phyloP scores from a whole-genome alignment of 2,888 invertebrate species.

The Poecilus cupreus region DNA sequence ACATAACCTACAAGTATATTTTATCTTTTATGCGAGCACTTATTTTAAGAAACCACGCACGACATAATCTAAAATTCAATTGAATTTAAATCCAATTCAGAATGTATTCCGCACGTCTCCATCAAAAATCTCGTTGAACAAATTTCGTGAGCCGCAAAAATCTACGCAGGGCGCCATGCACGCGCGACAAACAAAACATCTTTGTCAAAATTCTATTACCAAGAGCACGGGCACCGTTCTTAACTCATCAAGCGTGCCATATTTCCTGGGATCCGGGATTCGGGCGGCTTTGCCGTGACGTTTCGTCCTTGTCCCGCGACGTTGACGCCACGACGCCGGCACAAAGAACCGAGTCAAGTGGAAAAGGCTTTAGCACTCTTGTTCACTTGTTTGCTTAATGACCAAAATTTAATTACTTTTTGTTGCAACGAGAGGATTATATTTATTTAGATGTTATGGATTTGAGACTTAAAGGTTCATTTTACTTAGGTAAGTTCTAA shows the following conservation, averaged over 20 bases:
- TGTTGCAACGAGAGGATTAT: not conserved
- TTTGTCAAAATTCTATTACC: conserved; percentile 39
- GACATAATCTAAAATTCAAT: not conserved
- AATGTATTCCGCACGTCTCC: conserved; percentile 8
- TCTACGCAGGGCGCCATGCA: not conserved
- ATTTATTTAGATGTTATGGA: too few relatives aligned
- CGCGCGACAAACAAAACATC: conserved; percentile 31
- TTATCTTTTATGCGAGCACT: not conserved
- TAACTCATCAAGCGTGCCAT: conserved; percentile 37
- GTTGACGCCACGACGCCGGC: not conserved
- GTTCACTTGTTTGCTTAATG: conserved; percentile 50
- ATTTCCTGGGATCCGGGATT: not conserved
- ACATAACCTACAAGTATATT: not conserved
- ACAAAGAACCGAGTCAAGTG: conserved; percentile 40
- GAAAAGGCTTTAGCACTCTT: conserved; percentile 32
- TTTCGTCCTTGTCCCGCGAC: conserved; percentile 9
- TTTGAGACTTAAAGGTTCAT: too few relatives aligned
- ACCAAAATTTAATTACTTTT: conserved; percentile 49
- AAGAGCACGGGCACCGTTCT: not conserved
- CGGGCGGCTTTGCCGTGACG: not conserved
- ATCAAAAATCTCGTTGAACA: conserved; percentile 14
- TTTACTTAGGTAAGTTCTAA: too few relatives aligned
- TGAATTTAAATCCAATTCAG: conserved; percentile 31
- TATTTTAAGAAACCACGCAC: conserved; percentile 6
- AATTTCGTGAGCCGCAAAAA: conserved; percentile 29